Percentiles rank a stretch among this genome's conserved stretches.
These are phyloP conservation scores for Bolinopsis microptera DNA, from an alignment of 37 sponge, comb jelly and placozoan genomes.

Conservation along the genomic window DNA sequence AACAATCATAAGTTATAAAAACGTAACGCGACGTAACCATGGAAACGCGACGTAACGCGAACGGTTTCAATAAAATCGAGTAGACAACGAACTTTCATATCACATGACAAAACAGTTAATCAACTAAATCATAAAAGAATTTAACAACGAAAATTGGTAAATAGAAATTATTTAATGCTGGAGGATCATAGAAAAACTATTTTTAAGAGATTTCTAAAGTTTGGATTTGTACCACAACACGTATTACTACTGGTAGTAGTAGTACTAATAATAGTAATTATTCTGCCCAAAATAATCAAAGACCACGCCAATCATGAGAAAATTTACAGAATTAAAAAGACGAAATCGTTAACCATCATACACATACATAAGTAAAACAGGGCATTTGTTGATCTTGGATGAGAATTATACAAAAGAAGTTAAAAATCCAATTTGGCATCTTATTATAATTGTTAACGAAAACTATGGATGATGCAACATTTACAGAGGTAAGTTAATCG, in stretches of 20 bases:
- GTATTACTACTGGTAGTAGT: too few species aligned
- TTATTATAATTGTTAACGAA: too few species aligned
- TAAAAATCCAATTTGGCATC: too few species aligned
- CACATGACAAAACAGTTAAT: too few species aligned
- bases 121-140: background rate
- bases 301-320: background rate
- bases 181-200: background rate
- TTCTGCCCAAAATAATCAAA: too few species aligned
- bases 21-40: too few species aligned
- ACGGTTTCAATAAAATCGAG: background rate
- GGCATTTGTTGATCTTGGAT: too few species aligned
- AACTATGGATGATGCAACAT: too few species aligned
- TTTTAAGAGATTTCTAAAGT: background rate
- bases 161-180: background rate
- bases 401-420: too few species aligned
- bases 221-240: background rate
- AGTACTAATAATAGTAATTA: too few species aligned
- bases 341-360: background rate
- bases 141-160: background rate
- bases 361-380: background rate
- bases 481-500: too few species aligned
- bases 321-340: background rate
- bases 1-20: background rate
- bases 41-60: too few species aligned
- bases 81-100: background rate